These are phyloP conservation scores for Bubo scandiacus DNA, from an alignment of 2,113 vertebrate species.

Conservation along the genomic window DNA sequence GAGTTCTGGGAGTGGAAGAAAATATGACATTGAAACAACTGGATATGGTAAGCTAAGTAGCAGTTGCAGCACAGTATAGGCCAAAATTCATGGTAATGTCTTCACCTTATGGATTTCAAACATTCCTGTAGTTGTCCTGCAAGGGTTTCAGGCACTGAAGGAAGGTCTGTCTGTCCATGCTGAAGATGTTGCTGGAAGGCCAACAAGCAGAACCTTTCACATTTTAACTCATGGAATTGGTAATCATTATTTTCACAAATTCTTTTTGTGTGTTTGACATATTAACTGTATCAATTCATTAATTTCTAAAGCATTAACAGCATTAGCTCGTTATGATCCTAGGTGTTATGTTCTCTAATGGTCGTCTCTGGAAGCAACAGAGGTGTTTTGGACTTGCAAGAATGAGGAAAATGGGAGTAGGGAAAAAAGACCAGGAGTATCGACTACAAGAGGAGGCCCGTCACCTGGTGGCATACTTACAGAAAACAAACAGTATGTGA, in stretches of 20 bases:
- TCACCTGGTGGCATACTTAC: background rate
- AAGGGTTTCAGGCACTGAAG: constrained; percentile 56
- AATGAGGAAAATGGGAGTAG: constrained; percentile 35
- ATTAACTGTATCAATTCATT: background rate
- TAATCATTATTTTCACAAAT: background rate
- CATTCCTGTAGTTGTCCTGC: constrained; percentile 12
- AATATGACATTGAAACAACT: background rate
- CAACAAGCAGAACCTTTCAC: fast-evolving
- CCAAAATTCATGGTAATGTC: background rate
- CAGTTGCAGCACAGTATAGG: background rate
- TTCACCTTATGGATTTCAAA: constrained; percentile 38
- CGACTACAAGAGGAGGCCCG: background rate
- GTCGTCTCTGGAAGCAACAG: constrained; percentile 28
- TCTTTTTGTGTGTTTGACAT: background rate
- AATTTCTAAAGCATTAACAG: background rate
- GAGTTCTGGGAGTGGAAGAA: background rate
- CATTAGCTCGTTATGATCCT: background rate
- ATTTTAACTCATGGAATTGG: background rate
- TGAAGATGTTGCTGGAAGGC: constrained; percentile 48
- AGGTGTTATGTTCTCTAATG: constrained; percentile 28
- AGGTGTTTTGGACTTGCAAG: constrained; percentile 3
- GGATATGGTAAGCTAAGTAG: background rate
- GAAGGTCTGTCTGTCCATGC: constrained; percentile 45
- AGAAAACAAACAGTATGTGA: background rate
- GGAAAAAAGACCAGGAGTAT: background rate